Conservation (phyloP, 1,140 invertebrate species). For the Aphaenogaster ashmeadi region DNA sequence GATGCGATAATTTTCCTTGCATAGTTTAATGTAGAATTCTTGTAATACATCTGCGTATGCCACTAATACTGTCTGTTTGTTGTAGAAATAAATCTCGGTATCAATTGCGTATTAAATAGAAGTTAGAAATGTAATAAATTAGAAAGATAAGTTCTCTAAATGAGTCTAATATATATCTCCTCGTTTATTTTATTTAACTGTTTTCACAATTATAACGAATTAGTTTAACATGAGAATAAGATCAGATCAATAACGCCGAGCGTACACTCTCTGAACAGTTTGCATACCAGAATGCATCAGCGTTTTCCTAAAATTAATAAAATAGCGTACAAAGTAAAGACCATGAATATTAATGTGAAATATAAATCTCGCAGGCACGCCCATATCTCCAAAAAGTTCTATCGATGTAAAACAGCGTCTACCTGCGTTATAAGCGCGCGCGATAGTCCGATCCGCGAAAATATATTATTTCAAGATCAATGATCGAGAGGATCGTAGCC, state of each 20-base stretch:
- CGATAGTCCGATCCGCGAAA: slow-evolving; percentile 42
- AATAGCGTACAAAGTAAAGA: not conserved
- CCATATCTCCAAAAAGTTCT: slow-evolving; percentile 36
- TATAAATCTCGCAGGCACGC: slow-evolving; percentile 40
- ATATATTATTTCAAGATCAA: slow-evolving; percentile 40
- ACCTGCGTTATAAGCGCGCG: slow-evolving; percentile 31
- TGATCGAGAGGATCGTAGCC: slow-evolving; percentile 57
- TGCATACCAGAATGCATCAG: not conserved
- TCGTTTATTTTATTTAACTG: not conserved
- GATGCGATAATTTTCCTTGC: slow-evolving; percentile 37
- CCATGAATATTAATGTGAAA: slow-evolving; percentile 51
- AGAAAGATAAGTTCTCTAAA: not conserved
- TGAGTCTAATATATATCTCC: not conserved
- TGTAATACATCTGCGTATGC: slow-evolving; percentile 25
- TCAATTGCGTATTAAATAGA: slow-evolving; percentile 5
- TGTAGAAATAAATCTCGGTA: not conserved
- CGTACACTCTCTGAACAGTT: not conserved
- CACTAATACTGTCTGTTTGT: not conserved
- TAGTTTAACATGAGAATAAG: not conserved
- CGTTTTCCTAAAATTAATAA: slow-evolving; percentile 49
- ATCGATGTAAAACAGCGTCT: slow-evolving; percentile 30
- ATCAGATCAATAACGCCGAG: not conserved
- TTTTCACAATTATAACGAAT: slow-evolving; percentile 2
- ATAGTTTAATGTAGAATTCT: slow-evolving; percentile 8
- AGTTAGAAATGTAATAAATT: slow-evolving; percentile 15